Evolutionary conservation across 2,113 vertebrate species (phyloP).

Genomic region (Pipa parva): DNA sequence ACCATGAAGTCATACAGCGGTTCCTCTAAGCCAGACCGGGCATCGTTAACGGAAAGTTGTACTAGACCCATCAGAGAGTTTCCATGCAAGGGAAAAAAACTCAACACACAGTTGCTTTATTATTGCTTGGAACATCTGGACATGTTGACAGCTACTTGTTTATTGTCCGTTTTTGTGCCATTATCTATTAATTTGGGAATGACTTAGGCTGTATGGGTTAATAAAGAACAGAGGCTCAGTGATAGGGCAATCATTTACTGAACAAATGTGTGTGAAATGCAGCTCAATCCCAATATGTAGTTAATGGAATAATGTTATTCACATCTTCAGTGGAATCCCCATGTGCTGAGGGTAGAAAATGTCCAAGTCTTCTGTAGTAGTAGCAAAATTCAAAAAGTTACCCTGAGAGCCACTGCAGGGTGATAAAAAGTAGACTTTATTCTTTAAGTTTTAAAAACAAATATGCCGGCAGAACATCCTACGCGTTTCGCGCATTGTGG

Average conservation of each 20-base stretch:
- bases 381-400: no score
- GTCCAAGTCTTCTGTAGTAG: no score
- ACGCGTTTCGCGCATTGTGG: no score
- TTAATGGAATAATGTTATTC: no score
- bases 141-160: not conserved
- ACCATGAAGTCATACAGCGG: not conserved
- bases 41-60: not conserved
- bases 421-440: no score
- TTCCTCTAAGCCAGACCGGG: not conserved
- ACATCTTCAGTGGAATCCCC: no score
- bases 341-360: no score
- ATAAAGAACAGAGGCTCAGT: not conserved
- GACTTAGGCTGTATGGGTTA: slow-evolving; percentile 13
- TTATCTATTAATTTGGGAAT: not conserved
- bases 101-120: not conserved
- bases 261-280: no score
- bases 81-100: not conserved
- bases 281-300: no score
- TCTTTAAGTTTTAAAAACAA: no score
- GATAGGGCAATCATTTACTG: not conserved
- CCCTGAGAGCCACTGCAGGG: no score
- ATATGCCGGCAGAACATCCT: no score
- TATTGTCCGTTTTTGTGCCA: not conserved
- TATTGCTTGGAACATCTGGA: not conserved
- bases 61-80: not conserved